These are phyloP conservation scores for Zaprionus vittiger DNA, from an alignment of 1,140 invertebrate genomes.

Conservation along the genomic window DNA sequence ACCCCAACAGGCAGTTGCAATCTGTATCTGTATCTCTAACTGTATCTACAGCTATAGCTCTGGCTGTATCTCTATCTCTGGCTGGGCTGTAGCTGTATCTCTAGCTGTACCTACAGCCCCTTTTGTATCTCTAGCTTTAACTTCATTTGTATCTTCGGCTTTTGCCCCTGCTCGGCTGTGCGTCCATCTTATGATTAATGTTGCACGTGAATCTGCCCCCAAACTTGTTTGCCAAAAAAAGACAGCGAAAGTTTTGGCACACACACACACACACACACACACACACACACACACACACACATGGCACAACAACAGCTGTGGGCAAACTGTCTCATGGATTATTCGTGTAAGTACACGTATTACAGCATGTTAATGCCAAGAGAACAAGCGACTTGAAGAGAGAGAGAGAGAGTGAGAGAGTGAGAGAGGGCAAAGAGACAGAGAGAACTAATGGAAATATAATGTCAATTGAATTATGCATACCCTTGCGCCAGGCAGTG, in stretches of 20 bases:
- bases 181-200: conserved; percentile 47
- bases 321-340: conserved; percentile 19
- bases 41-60: background rate
- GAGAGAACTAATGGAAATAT: background rate
- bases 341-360: conserved; percentile 22
- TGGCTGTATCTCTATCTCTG: background rate
- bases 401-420: background rate
- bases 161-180: conserved; percentile 21
- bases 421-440: background rate
- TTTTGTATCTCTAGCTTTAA: background rate
- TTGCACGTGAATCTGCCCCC: conserved; percentile 2
- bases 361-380: conserved; percentile 15
- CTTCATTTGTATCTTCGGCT: conserved; percentile 9
- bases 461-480: conserved; percentile 18
- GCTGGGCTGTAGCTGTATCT: background rate
- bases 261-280: conserved; percentile 17
- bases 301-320: conserved; percentile 5
- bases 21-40: background rate
- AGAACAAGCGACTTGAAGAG: background rate
- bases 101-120: background rate
- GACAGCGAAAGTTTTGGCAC: conserved; percentile 19
- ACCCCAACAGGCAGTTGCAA: background rate
- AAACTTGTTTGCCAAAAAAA: conserved; percentile 16
- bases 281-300: background rate
- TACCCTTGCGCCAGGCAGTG: background rate